Evolutionary conservation across 2,113 vertebrate genomes (phyloP), one percentile per base, ranked within the genome.

Genomic region (Piliocolobus tephrosceles): DNA sequence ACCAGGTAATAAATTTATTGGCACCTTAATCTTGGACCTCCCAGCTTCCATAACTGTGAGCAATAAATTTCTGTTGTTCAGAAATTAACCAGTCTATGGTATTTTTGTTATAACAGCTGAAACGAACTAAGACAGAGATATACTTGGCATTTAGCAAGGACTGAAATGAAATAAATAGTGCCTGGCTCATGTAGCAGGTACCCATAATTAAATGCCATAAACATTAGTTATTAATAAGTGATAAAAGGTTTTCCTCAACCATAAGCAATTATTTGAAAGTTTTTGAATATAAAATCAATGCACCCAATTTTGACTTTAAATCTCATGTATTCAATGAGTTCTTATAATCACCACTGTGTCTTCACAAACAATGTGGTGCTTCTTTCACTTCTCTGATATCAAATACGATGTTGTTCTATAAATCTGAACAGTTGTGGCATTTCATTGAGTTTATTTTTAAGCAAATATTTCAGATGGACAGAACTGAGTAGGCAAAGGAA

Each of bases 251-350:
- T 96, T 11, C 70, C n/a, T 91, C 91, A 91, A 52, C 23, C 40
- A 84, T 43, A 89, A 45, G 10, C 16, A 85, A 8, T 86, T 76
- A 70, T 58, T 38, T 92, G 79, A 88, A 97, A 47, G n/a, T 58
- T 55, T 94, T 47, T 93, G 64, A 89, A 75, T 66, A 81, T 68
- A 81, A 83, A 96, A 96, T 92, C 80, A 72, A 57, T 40, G 50
- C 5, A 47, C 87, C 72, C 38, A 90, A 25, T 79, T 81, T 87
- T 55, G 47, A 58, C 32, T 90, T 73, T 81, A 27, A 43, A 95
- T 79, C 64, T 89, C 55, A 89, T 66, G 23, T 16, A 72, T 35
- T 90, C n/a, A 73, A 30, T 75, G 61, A 88, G 81, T 58, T 92
- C 82, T 81, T 79, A 32, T 58, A 81, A 76, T 91, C 43, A 82